phyloP scores from a whole-genome alignment of 1,140 invertebrate species.

The Polypedilum pembai region DNA sequence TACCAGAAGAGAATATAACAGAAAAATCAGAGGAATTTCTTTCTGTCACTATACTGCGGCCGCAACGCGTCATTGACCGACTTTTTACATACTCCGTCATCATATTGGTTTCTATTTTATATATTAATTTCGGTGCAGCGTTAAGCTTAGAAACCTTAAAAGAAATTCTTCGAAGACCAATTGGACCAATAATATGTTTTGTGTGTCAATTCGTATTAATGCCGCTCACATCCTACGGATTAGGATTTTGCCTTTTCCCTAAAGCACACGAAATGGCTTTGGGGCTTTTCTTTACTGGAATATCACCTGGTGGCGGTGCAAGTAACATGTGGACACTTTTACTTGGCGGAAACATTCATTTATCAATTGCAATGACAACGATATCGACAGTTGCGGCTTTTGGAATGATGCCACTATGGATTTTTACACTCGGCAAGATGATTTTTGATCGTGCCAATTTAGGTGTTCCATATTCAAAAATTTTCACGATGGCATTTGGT shows the following conservation, averaged over 20 bases:
- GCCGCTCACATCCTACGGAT: slow-evolving; percentile 74
- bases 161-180: slow-evolving; percentile 61
- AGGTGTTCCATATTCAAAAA: slow-evolving; percentile 71
- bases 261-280: slow-evolving; percentile 62
- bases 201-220: slow-evolving; percentile 79
- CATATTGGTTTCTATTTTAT: slow-evolving; percentile 72
- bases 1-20: neutral
- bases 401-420: slow-evolving; percentile 91
- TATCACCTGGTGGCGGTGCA: slow-evolving; percentile 83
- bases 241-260: slow-evolving; percentile 67
- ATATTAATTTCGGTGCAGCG: slow-evolving; percentile 90
- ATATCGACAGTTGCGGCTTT: slow-evolving; percentile 78
- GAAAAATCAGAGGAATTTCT: slow-evolving; percentile 39
- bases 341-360: slow-evolving; percentile 77
- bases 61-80: slow-evolving; percentile 58
- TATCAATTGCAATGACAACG: slow-evolving; percentile 89
- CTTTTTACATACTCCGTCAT: slow-evolving; percentile 72
- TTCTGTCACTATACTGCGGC: slow-evolving; percentile 54
- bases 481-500: slow-evolving; percentile 63
- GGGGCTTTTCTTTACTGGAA: slow-evolving; percentile 86
- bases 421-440: slow-evolving; percentile 81
- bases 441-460: slow-evolving; percentile 67
- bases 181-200: slow-evolving; percentile 79
- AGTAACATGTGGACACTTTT: slow-evolving; percentile 94
- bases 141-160: slow-evolving; percentile 68